Percentiles rank a stretch among this genome's conserved stretches.
Evolutionary conservation across 2,113 vertebrate genomes (phyloP).

Genomic region (Microcebus ravelobensis): DNA sequence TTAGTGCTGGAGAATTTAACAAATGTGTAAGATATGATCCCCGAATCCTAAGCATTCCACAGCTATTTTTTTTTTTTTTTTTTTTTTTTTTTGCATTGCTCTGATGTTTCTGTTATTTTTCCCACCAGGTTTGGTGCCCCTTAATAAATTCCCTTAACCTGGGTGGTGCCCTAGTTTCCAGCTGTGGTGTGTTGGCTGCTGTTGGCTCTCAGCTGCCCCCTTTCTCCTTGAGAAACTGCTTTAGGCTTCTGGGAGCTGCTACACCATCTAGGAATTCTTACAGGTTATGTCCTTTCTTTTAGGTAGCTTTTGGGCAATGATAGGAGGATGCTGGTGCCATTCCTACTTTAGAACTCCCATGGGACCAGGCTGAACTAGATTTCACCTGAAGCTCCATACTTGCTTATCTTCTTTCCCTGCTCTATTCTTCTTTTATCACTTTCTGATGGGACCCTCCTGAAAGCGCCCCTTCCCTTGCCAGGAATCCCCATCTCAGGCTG

Average conservation of each 20-base stretch:
- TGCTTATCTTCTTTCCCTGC: not conserved
- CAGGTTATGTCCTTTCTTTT: not conserved
- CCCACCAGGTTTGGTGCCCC: not conserved
- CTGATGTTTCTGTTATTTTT: slow-evolving; percentile 2
- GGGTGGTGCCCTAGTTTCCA: accelerated
- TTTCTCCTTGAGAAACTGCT: not conserved
- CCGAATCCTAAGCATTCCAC: not conserved
- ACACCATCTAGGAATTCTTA: not conserved
- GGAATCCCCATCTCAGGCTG: not conserved
- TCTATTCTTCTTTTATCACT: not conserved
- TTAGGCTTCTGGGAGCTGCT: not conserved
- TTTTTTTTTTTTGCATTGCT: not conserved
- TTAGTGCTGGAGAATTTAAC: not conserved
- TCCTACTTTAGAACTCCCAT: not conserved
- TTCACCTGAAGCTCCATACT: not conserved
- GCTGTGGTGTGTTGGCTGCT: not conserved
- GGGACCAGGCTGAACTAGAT: not conserved
- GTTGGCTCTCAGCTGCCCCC: not conserved
- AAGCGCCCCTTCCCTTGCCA: not conserved
- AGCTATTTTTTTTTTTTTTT: not conserved
- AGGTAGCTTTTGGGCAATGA: not conserved
- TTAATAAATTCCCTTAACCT: not conserved
- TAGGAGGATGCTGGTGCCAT: not conserved
- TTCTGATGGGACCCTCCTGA: not conserved
- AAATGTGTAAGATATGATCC: not conserved